These are phyloP conservation scores for Maniola jurtina DNA, from an alignment of 1,140 invertebrate species.

Conservation along the genomic window DNA sequence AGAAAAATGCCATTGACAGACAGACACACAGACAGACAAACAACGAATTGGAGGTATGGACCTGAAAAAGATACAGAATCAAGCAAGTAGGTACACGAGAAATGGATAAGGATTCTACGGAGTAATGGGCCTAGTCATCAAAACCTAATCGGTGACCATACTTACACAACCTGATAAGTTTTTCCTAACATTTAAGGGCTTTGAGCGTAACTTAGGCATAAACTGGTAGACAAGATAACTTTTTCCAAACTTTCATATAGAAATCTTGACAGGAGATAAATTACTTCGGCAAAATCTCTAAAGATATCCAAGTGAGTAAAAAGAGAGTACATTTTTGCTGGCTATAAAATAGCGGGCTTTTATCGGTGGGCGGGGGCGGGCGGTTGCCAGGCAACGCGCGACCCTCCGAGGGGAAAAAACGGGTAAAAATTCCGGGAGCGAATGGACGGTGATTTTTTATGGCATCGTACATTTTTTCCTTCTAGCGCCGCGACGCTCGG, in stretches of 20 bases:
- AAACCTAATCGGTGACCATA: not conserved
- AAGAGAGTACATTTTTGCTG: slow-evolving; percentile 41
- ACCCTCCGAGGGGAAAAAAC: slow-evolving; percentile 75
- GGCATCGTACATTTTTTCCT: slow-evolving; percentile 76
- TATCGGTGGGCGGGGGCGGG: slow-evolving; percentile 41
- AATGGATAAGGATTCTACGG: too few species aligned
- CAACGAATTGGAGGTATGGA: too few species aligned
- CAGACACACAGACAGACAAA: too few species aligned
- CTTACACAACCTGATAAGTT: not conserved
- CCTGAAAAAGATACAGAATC: too few species aligned
- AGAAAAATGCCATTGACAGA: too few species aligned
- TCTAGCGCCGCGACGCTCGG: slow-evolving; percentile 59
- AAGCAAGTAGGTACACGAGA: too few species aligned
- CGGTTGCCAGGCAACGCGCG: slow-evolving; percentile 63
- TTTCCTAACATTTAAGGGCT: not conserved
- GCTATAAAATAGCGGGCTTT: slow-evolving; percentile 65
- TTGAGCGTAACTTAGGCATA: not conserved
- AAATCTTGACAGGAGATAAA: not conserved
- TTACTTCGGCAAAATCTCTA: not conserved
- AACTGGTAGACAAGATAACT: not conserved
- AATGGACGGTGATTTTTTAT: slow-evolving; percentile 77
- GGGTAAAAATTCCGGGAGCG: slow-evolving; percentile 73
- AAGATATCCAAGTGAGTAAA: not conserved
- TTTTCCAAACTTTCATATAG: not conserved
- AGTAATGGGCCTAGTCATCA: too few species aligned